Base-by-base conservation (phyloP, 2,888 invertebrate genomes). In the Leptinotarsa haldemani region DNA sequence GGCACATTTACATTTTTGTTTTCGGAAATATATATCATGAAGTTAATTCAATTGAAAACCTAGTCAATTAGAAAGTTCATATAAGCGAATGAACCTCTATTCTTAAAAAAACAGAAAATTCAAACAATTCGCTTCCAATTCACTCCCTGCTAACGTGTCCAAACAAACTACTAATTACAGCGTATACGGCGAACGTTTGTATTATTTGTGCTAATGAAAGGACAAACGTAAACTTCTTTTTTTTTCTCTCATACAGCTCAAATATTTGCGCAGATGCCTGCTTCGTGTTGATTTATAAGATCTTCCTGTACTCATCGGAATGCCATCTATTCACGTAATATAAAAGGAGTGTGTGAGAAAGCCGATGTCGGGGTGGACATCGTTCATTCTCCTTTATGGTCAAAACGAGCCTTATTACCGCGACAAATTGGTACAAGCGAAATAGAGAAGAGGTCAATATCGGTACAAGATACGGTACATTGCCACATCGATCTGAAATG, bases 371-470 rank as follows among this genome's bases (percentile, higher is more conserved):
- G 74, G 74, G 74, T 70, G 74, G 74, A 74, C 61, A 30, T 68
- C 74, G 61, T 70, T 68, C 66, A 70, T 74, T 70, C 64, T 74
- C 70, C 48, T 75, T 70, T 72, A 74, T 69, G 70, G 72, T 70
- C 68, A 71, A 69, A 69, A 67, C 72, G 48, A 70, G 67, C 47
- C 63, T 73, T 69, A 75, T 73, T 70, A 68, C 48, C 65, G 56
- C 13, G 63, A 72, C 72, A 75, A 75, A 73, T 75, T 65, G 72
- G 64, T 67, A 72, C 66, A 20, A 66, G 69, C 67, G 64, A 66
- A 66, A 48, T 48, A 53, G 58, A 71, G 68, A 63, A 71, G 46
- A 74, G 70, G 70, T 71, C 71, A 56, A n/a, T 67, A 71, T 72
- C 74, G 69, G 69, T 71, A 69, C 47, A 71, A 40, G 65, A 52